A percentile compares a stretch with the other conserved stretches of the same genome.
Evolutionary conservation across 1,140 invertebrate genomes (phyloP).

Genomic region (Drosophila nigrodunni): DNA sequence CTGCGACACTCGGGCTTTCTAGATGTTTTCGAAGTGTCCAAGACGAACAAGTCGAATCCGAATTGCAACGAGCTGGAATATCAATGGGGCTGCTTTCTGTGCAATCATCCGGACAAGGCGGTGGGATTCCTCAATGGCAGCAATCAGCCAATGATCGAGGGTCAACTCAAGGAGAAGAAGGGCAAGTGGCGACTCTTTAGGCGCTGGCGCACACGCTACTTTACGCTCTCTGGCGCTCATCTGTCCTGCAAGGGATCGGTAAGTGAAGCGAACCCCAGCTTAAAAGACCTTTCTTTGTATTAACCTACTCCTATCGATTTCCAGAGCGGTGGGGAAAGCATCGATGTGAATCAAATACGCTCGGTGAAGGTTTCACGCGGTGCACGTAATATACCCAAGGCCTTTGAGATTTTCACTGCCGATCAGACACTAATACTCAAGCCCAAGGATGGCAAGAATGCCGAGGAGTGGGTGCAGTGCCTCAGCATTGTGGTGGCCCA

Average conservation of each 20-base stretch:
- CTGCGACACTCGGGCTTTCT: slow-evolving; percentile 94
- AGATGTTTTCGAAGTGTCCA: slow-evolving; percentile 94
- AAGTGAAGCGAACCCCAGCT: slow-evolving; percentile 78
- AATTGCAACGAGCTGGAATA: slow-evolving; percentile 85
- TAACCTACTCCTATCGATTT: slow-evolving; percentile 26
- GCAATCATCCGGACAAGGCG: slow-evolving; percentile 95
- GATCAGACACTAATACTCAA: slow-evolving; percentile 96
- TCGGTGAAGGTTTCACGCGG: slow-evolving; percentile 95
- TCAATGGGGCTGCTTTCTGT: slow-evolving; percentile 86
- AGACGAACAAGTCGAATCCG: slow-evolving; percentile 81
- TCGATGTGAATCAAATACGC: slow-evolving; percentile 95
- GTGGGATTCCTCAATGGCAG: slow-evolving; percentile 91
- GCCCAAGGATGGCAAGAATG: slow-evolving; percentile 96
- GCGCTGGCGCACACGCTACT: slow-evolving; percentile 96
- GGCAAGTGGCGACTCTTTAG: slow-evolving; percentile 95
- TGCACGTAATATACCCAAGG: slow-evolving; percentile 95
- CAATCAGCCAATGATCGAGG: slow-evolving; percentile 92
- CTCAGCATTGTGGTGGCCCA: slow-evolving; percentile 94
- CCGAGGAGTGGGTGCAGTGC: slow-evolving; percentile 97
- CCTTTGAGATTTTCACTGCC: slow-evolving; percentile 98
- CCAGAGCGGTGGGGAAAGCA: slow-evolving; percentile 89
- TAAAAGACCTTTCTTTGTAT: background rate
- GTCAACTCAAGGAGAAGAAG: slow-evolving; percentile 97
- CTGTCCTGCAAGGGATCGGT: slow-evolving; percentile 94
- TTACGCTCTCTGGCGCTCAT: slow-evolving; percentile 95